These are phyloP conservation scores for Sinosuthora webbiana DNA, from an alignment of 2,113 vertebrate species.

Conservation along the genomic window DNA sequence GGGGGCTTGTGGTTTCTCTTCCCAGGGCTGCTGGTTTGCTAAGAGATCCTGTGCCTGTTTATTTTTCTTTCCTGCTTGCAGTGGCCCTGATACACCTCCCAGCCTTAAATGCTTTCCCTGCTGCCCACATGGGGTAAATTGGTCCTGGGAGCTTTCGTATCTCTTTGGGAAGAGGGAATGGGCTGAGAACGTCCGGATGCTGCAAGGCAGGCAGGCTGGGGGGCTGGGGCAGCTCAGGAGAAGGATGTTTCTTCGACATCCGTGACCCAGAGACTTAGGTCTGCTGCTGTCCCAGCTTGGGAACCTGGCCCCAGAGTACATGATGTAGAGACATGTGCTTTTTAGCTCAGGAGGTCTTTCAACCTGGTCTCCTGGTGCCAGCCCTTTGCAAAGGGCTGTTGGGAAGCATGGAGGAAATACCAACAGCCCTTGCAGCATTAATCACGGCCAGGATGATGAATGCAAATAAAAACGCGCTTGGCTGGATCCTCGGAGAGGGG, in stretches of 20 bases:
- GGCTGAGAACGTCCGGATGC: background rate
- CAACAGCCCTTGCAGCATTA: background rate
- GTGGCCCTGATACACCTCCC: constrained; percentile 42
- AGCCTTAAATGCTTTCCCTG: constrained; percentile 38
- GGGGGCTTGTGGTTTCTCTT: background rate
- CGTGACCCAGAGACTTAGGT: background rate
- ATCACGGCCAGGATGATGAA: background rate
- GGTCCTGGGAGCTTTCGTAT: background rate
- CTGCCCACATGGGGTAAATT: background rate
- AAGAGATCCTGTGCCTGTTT: constrained; percentile 19
- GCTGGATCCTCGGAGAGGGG: background rate
- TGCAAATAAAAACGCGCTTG: background rate
- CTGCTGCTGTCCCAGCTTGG: background rate
- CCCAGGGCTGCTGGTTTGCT: background rate
- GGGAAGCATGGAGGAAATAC: background rate
- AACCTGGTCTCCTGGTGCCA: background rate
- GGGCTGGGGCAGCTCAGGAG: background rate
- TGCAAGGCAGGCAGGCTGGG: background rate
- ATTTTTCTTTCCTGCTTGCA: constrained; percentile 34
- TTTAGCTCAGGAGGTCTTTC: background rate
- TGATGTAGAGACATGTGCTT: background rate
- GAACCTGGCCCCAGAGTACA: background rate
- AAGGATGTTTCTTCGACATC: background rate
- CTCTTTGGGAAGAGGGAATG: background rate
- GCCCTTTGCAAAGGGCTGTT: background rate